Base-by-base conservation (phyloP, 2,888 invertebrate genomes). In the Mythimna vitellina region DNA sequence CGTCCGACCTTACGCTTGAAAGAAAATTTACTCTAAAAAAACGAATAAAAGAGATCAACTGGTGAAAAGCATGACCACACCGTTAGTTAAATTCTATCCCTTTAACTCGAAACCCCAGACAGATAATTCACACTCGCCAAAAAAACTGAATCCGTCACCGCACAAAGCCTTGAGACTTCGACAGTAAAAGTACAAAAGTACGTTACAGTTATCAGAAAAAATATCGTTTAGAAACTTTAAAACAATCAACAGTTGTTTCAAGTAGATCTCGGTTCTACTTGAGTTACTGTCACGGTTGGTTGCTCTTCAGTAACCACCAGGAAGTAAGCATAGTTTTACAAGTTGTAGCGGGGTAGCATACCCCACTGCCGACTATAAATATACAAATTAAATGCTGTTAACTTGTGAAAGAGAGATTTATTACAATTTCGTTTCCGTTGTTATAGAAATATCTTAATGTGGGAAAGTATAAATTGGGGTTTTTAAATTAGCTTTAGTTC, bases 251-350 rank as follows among this genome's bases (percentile, higher is more conserved):
- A 69, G 79, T 83, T 69, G 76, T 75, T 74, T 32, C 63, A 57
- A 80, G 81, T 77, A 70, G 81, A 81, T 81, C 74, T 84, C 77
- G 57, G 81, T 73, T 62, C 58, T 75, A 68, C 61, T 65, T 78
- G 77, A 84, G 79, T 83, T 76, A 79, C 64, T 61, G 42, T n/a
- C 71, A 82, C 83, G 87, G 73, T 86, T 73, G 80, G 87, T 62
- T 77, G 75, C 87, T 78, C 87, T 71, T 81, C 79, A 67, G 73
- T 82, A 85, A 78, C 79, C 83, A 88, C 86, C 87, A 87, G 82
- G 81, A 83, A 81, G 79, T 67, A 62, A 20, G 78, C 61, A 71
- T 54, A 71, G 81, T 60, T 14, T 38, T 12, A 38, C 38, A 38
- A 42, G 14, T 42, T 42, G 14, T 80, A 81, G 80, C 81, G 73